Conservation (phyloP, 2,888 invertebrate genomes). For the Macrophya annulata region DNA sequence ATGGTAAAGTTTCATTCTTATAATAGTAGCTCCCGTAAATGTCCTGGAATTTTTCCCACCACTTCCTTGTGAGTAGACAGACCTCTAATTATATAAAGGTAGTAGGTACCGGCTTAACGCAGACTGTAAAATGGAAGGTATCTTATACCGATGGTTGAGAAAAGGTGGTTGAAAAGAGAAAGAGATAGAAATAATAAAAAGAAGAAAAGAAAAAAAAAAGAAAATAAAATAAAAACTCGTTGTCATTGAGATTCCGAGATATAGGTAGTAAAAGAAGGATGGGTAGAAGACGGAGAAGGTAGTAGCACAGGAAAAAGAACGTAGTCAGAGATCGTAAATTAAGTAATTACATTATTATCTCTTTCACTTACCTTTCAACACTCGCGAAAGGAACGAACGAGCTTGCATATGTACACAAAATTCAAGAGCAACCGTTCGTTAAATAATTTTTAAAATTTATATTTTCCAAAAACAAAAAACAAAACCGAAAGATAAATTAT, state of each 20-base stretch:
- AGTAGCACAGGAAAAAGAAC: not conserved
- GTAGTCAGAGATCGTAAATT: conserved; percentile 59
- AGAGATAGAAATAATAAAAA: not conserved
- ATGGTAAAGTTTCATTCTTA: conserved; percentile 22
- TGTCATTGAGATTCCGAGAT: conserved; percentile 44
- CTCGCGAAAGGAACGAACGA: conserved; percentile 17
- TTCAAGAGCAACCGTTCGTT: not conserved
- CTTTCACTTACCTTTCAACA: conserved; percentile 47
- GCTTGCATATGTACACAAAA: not conserved
- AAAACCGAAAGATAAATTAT: not conserved
- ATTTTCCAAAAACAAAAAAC: not conserved
- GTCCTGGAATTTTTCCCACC: conserved; percentile 11
- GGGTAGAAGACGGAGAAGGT: not conserved
- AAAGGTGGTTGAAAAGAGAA: not conserved
- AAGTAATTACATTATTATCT: conserved; percentile 60
- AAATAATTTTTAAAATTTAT: not conserved
- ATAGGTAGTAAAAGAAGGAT: not conserved
- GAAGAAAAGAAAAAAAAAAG: not conserved
- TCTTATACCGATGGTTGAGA: not conserved
- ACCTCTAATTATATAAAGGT: conserved; percentile 23
- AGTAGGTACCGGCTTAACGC: not conserved
- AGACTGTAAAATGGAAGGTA: not conserved
- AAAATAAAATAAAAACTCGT: conserved; percentile 30
- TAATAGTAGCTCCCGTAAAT: conserved; percentile 16
- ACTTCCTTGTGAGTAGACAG: conserved; percentile 30